Percentiles rank a stretch among this genome's conserved stretches.
phyloP scores from a whole-genome alignment of 2,113 vertebrate species.

The Centrocercus urophasianus region DNA sequence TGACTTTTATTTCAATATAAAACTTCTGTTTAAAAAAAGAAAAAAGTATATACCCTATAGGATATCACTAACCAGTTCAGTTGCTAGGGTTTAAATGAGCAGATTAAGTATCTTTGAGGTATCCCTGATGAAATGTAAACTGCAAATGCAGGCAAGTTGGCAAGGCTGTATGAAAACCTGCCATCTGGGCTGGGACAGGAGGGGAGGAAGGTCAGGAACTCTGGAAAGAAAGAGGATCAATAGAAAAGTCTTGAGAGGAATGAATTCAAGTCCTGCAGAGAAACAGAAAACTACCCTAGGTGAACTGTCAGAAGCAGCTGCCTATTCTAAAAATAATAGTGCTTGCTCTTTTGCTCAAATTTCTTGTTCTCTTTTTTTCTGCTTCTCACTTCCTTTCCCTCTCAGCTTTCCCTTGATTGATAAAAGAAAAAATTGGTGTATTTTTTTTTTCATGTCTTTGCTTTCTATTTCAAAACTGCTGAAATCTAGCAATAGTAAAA shows the following conservation, averaged over 20 bases:
- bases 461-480: not conserved
- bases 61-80: not conserved
- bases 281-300: conserved; percentile 38
- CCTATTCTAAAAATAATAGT: conserved; percentile 46
- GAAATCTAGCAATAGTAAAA: conserved; percentile 12
- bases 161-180: not conserved
- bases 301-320: conserved; percentile 25
- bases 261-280: not conserved
- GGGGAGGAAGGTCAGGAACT: conserved; percentile 45
- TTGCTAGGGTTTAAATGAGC: not conserved
- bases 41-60: not conserved
- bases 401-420: conserved; percentile 5
- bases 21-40: not conserved
- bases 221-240: conserved; percentile 42
- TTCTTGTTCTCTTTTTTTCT: not conserved
- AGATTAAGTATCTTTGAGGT: not conserved
- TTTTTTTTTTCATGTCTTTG: not conserved
- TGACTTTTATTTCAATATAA: not conserved
- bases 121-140: conserved; percentile 36
- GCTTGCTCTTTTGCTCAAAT: conserved; percentile 7
- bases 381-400: conserved; percentile 20
- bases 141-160: not conserved
- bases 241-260: conserved; percentile 46
- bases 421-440: not conserved
- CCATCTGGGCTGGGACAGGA: conserved; percentile 38